Percentiles rank a stretch among this genome's conserved stretches.
phyloP scores from a whole-genome alignment of 1,140 invertebrate genomes.

The Platorchestia sp. region DNA sequence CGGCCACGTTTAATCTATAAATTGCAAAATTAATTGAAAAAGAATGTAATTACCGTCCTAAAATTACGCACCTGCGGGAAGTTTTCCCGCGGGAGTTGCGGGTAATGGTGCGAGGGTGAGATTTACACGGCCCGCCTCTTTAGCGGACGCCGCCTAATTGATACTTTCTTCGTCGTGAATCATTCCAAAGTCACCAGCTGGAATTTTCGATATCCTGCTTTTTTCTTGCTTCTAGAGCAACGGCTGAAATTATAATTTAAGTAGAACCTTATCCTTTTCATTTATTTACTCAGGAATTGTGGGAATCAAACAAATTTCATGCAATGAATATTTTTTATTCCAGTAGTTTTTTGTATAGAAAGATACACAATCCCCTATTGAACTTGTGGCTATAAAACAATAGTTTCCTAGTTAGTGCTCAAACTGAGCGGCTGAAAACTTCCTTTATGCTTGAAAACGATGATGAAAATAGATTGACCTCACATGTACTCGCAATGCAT shows the following conservation, averaged over 20 bases:
- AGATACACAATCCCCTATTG: no score
- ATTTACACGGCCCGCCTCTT: slow-evolving; percentile 18
- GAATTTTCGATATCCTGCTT: neutral
- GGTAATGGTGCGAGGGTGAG: slow-evolving; percentile 35
- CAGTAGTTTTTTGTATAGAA: neutral
- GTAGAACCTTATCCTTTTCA: neutral
- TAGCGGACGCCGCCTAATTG: neutral
- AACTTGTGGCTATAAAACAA: no score
- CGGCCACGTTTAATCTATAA: slow-evolving; percentile 51
- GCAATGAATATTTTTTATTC: neutral
- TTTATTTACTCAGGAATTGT: neutral
- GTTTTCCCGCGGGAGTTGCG: slow-evolving; percentile 4
- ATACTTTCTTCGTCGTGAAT: slow-evolving; percentile 17
- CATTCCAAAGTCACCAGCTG: neutral
- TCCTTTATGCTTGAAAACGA: neutral
- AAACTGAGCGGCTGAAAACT: neutral
- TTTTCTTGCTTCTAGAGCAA: neutral
- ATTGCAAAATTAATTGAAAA: slow-evolving; percentile 52
- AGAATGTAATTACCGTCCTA: slow-evolving; percentile 48
- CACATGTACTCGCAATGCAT: no score
- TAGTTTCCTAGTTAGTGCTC: neutral
- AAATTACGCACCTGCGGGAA: slow-evolving; percentile 21
- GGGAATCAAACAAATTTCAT: neutral
- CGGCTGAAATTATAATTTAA: neutral
- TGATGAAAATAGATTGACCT: neutral